Evolutionary conservation across 2,888 invertebrate genomes (phyloP).

Genomic region (Laothoe populi): DNA sequence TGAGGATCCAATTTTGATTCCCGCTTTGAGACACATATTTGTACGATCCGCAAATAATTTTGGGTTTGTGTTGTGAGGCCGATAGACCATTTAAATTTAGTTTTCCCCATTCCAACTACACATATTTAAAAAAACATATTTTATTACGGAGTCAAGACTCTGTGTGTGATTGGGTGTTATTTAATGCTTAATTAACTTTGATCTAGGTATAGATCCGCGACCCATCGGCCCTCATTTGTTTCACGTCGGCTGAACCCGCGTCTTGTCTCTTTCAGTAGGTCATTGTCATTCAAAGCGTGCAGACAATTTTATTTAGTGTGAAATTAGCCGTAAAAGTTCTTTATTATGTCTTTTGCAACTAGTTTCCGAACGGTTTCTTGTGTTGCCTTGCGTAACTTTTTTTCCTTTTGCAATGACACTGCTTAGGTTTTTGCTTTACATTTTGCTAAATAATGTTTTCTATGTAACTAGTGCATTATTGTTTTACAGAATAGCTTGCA

Average conservation of each 20-base stretch:
- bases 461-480: background rate
- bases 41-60: too few species aligned
- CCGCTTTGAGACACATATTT: too few species aligned
- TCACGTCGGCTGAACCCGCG: slow-evolving; percentile 37
- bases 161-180: too few species aligned
- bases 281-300: slow-evolving; percentile 74
- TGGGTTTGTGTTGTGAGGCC: too few species aligned
- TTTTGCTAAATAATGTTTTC: slow-evolving; percentile 1
- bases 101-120: too few species aligned
- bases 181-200: background rate
- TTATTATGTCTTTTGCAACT: slow-evolving; percentile 68
- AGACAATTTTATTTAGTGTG: slow-evolving; percentile 67
- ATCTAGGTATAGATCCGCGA: slow-evolving; percentile 36
- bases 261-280: slow-evolving; percentile 64
- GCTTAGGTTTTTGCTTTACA: slow-evolving; percentile 27
- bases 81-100: too few species aligned
- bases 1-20: too few species aligned
- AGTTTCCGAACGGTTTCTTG: slow-evolving; percentile 57
- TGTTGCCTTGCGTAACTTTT: slow-evolving; percentile 67
- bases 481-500: background rate
- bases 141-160: too few species aligned
- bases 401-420: slow-evolving; percentile 50
- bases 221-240: slow-evolving; percentile 32
- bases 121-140: too few species aligned
- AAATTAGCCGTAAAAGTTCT: slow-evolving; percentile 74